phyloP scores from a whole-genome alignment of 2,888 invertebrate genomes.

The Apomyelois bistriatella region DNA sequence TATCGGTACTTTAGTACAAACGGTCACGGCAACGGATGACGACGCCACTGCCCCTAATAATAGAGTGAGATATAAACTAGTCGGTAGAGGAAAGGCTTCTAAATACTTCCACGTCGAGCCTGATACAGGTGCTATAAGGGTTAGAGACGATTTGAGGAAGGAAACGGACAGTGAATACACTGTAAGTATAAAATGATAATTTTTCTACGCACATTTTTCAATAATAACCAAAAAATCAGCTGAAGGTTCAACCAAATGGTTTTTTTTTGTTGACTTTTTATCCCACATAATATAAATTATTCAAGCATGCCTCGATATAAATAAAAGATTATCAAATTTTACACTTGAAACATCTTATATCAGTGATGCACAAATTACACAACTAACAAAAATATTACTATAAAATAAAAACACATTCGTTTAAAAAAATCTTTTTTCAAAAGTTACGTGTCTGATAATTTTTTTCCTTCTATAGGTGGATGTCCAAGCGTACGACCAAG shows the following conservation, averaged over 20 bases:
- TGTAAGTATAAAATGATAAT: slow-evolving; percentile 58
- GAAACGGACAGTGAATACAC: slow-evolving; percentile 93
- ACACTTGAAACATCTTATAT: too few relatives aligned
- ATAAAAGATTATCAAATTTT: too few relatives aligned
- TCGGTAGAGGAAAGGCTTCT: slow-evolving; percentile 88
- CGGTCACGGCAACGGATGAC: slow-evolving; percentile 88
- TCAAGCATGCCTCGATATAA: too few relatives aligned
- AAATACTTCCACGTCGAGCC: slow-evolving; percentile 94
- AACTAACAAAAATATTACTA: too few relatives aligned
- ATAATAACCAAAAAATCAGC: too few relatives aligned
- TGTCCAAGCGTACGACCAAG: slow-evolving; percentile 91
- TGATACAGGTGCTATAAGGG: slow-evolving; percentile 88
- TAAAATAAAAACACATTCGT: too few relatives aligned
- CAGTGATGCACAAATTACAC: too few relatives aligned
- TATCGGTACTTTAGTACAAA: slow-evolving; percentile 89
- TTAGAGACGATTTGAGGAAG: slow-evolving; percentile 91
- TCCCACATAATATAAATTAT: too few relatives aligned
- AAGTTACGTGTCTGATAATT: too few relatives aligned
- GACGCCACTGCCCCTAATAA: slow-evolving; percentile 93
- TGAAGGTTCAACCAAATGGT: too few relatives aligned
- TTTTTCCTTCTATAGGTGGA: slow-evolving; percentile 82
- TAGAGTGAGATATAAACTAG: slow-evolving; percentile 88
- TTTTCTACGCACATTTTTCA: too few relatives aligned
- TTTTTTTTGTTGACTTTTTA: too few relatives aligned
- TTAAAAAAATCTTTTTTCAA: background rate